A percentile compares a stretch with the other conserved stretches of the same genome.
Evolutionary conservation across 2,888 invertebrate genomes (phyloP).

Genomic region (Mechanitis messenoides): DNA sequence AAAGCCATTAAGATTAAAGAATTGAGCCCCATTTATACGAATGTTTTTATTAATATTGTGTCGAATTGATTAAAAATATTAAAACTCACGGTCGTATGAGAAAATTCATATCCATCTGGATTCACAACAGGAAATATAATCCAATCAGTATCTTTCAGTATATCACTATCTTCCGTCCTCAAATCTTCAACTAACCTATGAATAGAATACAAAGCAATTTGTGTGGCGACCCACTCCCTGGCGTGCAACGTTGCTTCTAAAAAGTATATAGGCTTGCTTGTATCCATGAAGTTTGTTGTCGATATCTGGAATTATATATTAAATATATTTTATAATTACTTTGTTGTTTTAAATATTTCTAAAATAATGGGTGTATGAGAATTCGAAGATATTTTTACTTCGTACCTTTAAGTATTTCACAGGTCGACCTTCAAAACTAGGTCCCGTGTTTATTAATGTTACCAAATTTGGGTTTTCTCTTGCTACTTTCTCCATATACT

Average conservation of each 20-base stretch:
- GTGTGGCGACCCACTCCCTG: conserved; percentile 81
- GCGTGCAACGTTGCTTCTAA: conserved; percentile 79
- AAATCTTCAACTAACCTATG: conserved; percentile 74
- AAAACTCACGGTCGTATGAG: conserved; percentile 47
- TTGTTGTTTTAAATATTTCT: conserved; percentile 31
- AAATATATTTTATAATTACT: conserved; percentile 30
- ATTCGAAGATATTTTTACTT: conserved; percentile 1
- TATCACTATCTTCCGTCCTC: conserved; percentile 45
- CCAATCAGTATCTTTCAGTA: conserved; percentile 80
- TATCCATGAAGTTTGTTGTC: conserved; percentile 57
- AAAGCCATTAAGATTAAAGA: too few relatives aligned
- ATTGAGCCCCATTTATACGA: too few relatives aligned
- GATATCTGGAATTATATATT: conserved; percentile 69
- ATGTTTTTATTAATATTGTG: neutral
- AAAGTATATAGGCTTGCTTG: conserved; percentile 68
- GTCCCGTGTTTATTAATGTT: conserved; percentile 73
- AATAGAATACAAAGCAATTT: conserved; percentile 76
- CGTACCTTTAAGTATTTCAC: conserved; percentile 76
- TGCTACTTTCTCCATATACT: conserved; percentile 66
- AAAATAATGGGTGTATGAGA: neutral
- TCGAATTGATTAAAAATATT: neutral
- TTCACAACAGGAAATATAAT: conserved; percentile 80
- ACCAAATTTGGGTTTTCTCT: conserved; percentile 68
- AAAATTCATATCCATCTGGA: conserved; percentile 84
- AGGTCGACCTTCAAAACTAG: conserved; percentile 75